These are phyloP conservation scores for Leucophora obtusa DNA, from an alignment of 2,888 invertebrate species.

Conservation along the genomic window DNA sequence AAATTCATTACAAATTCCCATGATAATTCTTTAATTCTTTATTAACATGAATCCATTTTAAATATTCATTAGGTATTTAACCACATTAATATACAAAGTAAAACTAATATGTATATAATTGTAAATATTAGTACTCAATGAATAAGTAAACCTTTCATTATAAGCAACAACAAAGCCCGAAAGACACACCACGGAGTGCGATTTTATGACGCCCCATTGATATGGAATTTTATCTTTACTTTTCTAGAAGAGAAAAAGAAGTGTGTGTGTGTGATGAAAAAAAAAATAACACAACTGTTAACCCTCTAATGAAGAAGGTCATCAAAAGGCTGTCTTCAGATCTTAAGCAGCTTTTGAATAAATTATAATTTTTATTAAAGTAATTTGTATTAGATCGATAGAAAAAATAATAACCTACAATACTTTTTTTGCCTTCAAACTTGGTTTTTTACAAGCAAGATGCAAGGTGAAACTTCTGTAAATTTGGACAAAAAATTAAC, in stretches of 20 bases:
- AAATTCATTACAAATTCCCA: neutral
- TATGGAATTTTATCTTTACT: neutral
- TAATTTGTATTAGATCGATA: too few species aligned
- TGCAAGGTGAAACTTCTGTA: too few species aligned
- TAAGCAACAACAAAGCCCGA: neutral
- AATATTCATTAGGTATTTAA: slow-evolving; percentile 28
- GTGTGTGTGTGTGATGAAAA: neutral
- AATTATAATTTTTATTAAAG: too few species aligned
- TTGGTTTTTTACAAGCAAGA: too few species aligned
- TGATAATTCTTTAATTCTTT: slow-evolving; percentile 14
- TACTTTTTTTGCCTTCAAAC: too few species aligned
- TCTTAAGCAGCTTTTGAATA: too few species aligned
- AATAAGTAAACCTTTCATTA: slow-evolving; percentile 43
- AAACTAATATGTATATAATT: slow-evolving; percentile 30
- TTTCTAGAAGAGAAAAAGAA: neutral
- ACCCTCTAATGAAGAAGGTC: too few species aligned
- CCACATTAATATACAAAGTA: neutral
- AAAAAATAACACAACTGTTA: neutral
- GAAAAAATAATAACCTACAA: too few species aligned
- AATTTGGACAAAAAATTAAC: too few species aligned
- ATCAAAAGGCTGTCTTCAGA: too few species aligned
- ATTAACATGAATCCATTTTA: neutral
- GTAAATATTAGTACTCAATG: slow-evolving; percentile 49
- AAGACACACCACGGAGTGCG: slow-evolving; percentile 24
- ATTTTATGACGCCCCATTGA: slow-evolving; percentile 39